A percentile compares a stretch with the other conserved stretches of the same genome.
Conservation (phyloP, 2,113 vertebrate species). For the Seriola rivoliana region DNA sequence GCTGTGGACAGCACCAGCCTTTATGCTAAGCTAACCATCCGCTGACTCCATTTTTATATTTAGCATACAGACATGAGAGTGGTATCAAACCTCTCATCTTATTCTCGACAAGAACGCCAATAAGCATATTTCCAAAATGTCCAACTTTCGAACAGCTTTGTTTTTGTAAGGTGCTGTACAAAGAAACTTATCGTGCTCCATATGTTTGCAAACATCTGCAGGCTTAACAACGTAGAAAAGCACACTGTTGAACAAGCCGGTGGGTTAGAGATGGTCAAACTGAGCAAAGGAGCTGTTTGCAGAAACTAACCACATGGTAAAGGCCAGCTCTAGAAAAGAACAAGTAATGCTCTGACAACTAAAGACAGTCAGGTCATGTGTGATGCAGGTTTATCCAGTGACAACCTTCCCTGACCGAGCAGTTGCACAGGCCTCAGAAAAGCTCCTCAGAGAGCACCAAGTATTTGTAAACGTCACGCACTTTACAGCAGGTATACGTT, state of each 20-base stretch:
- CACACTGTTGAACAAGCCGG: not conserved
- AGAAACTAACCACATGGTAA: not conserved
- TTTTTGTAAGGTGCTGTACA: too few species aligned
- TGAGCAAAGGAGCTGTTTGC: not conserved
- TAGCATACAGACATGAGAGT: too few species aligned
- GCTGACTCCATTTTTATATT: too few species aligned
- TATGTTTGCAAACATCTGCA: too few species aligned
- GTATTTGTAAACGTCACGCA: not conserved
- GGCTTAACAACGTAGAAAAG: too few species aligned
- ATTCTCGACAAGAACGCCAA: too few species aligned
- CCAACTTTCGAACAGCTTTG: not conserved
- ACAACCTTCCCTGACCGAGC: not conserved
- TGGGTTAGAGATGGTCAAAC: not conserved
- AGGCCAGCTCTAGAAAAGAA: not conserved
- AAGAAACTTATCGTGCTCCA: too few species aligned
- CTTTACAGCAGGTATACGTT: slow-evolving; percentile 4
- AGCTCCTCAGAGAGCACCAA: not conserved
- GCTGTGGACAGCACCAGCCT: too few species aligned
- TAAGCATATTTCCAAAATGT: too few species aligned
- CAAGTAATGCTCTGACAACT: not conserved
- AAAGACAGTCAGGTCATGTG: too few species aligned
- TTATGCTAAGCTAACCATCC: too few species aligned
- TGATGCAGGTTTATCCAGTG: not conserved
- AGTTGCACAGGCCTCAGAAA: not conserved
- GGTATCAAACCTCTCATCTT: too few species aligned